A percentile compares a stretch with the other conserved stretches of the same genome.
Conservation (phyloP, 1,140 invertebrate species). For the Drosophila takahashii region DNA sequence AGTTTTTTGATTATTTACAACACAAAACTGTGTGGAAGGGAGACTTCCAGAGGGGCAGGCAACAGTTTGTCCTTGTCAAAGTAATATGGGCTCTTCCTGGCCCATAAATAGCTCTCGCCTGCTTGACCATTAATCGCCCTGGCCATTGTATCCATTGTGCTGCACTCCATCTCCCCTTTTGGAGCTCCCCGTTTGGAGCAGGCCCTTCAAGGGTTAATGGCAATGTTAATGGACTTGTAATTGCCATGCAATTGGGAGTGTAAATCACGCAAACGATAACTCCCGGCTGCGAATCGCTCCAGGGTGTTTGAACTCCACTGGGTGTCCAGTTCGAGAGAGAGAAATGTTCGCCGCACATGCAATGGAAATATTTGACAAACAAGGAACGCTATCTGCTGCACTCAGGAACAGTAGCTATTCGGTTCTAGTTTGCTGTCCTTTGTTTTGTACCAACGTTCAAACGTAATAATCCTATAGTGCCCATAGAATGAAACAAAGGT, state of each 20-base stretch:
- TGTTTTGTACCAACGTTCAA: background rate
- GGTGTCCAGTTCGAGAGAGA: constrained; percentile 5
- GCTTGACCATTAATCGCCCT: constrained; percentile 46
- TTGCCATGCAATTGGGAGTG: constrained; percentile 75
- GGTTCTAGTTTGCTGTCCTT: background rate
- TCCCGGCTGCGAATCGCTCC: constrained; percentile 19
- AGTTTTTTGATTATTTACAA: constrained; percentile 65
- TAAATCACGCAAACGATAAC: constrained; percentile 66
- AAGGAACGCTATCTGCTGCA: constrained; percentile 10
- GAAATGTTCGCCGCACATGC: constrained; percentile 36
- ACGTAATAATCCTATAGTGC: background rate
- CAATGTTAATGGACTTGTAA: constrained; percentile 80
- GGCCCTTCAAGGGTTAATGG: constrained; percentile 71
- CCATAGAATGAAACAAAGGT: background rate
- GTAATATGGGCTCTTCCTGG: constrained; percentile 48
- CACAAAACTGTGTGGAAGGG: constrained; percentile 16
- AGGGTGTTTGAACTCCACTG: constrained; percentile 21
- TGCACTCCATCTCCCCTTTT: constrained; percentile 7
- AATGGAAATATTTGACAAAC: constrained; percentile 30
- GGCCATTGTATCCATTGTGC: constrained; percentile 33
- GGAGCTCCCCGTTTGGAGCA: background rate
- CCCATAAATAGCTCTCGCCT: constrained; percentile 46
- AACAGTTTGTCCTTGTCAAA: constrained; percentile 56
- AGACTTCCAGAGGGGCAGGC: constrained; percentile 5
- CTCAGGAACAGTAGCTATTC: constrained; percentile 4